phyloP scores from a whole-genome alignment of 1,140 invertebrate species.

The Rhyacophila brunnea region DNA sequence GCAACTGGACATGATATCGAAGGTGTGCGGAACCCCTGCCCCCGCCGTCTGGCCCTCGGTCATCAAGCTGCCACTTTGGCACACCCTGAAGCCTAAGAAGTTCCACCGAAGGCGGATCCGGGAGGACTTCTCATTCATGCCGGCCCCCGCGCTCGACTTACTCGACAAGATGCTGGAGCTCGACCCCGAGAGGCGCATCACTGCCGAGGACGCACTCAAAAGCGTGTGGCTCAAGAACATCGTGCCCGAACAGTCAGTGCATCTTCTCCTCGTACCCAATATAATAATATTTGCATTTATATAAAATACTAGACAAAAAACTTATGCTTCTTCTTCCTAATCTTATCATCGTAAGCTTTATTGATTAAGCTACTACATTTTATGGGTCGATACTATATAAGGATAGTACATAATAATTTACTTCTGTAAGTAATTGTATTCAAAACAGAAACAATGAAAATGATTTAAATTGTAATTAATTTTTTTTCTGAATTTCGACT shows the following conservation, averaged over 20 bases:
- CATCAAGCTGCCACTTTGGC: slow-evolving; percentile 89
- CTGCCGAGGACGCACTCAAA: slow-evolving; percentile 91
- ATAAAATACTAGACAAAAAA: too few relatives aligned
- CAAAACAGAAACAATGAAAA: too few relatives aligned
- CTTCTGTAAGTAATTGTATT: too few relatives aligned
- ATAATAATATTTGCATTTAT: too few relatives aligned
- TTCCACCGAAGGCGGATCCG: slow-evolving; percentile 82
- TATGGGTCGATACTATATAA: too few relatives aligned
- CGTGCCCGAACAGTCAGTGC: slow-evolving; percentile 82
- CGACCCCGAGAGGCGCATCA: slow-evolving; percentile 91
- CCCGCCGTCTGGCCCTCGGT: slow-evolving; percentile 98
- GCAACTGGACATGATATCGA: slow-evolving; percentile 93
- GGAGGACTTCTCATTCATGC: slow-evolving; percentile 94
- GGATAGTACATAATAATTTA: too few relatives aligned
- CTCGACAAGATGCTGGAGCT: slow-evolving; percentile 96
- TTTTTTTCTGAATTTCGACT: too few relatives aligned
- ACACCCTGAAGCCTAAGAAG: slow-evolving; percentile 90
- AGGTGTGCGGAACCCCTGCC: slow-evolving; percentile 92
- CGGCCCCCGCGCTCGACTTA: slow-evolving; percentile 83
- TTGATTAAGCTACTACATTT: too few relatives aligned
- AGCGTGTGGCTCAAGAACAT: slow-evolving; percentile 93
- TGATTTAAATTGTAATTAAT: too few relatives aligned
- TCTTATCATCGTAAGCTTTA: too few relatives aligned
- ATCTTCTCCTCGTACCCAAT: too few relatives aligned
- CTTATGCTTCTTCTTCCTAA: too few relatives aligned